A percentile compares a stretch with the other conserved stretches of the same genome.
phyloP scores from a whole-genome alignment of 2,113 vertebrate genomes.

The Onychostoma macrolepis region DNA sequence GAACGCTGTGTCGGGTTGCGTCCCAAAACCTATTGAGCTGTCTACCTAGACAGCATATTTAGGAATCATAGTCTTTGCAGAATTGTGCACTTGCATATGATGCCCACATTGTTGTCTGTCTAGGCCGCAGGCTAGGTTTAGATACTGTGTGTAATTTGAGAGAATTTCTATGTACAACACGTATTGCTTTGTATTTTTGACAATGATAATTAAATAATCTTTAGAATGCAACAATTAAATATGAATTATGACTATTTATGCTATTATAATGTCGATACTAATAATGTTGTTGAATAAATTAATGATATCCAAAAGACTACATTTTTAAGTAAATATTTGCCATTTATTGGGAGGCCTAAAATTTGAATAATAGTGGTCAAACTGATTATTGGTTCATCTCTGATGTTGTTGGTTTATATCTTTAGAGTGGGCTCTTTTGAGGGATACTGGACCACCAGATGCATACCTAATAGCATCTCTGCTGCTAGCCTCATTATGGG shows the following conservation, averaged over 20 bases:
- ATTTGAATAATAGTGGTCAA: not conserved
- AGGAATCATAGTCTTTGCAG: too few species aligned
- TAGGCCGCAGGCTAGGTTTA: not conserved
- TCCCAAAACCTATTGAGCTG: not conserved
- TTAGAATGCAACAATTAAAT: not conserved
- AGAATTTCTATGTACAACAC: not conserved
- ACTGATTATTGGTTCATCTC: not conserved
- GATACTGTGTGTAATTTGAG: not conserved
- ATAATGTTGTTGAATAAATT: not conserved
- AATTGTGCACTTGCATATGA: not conserved
- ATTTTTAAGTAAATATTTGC: not conserved
- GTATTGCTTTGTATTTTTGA: not conserved
- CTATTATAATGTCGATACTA: not conserved
- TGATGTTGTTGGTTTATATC: not conserved
- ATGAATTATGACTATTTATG: not conserved
- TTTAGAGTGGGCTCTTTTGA: conserved; percentile 7
- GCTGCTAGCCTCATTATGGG: conserved; percentile 41
- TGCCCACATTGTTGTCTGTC: not conserved
- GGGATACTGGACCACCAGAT: conserved; percentile 44
- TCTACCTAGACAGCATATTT: not conserved
- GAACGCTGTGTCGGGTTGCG: not conserved
- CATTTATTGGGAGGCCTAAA: not conserved
- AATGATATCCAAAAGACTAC: not conserved
- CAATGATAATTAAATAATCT: too few species aligned
- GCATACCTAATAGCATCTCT: conserved; percentile 52